phyloP scores from a whole-genome alignment of 2,888 invertebrate genomes.

The Geotrupes spiniger region DNA sequence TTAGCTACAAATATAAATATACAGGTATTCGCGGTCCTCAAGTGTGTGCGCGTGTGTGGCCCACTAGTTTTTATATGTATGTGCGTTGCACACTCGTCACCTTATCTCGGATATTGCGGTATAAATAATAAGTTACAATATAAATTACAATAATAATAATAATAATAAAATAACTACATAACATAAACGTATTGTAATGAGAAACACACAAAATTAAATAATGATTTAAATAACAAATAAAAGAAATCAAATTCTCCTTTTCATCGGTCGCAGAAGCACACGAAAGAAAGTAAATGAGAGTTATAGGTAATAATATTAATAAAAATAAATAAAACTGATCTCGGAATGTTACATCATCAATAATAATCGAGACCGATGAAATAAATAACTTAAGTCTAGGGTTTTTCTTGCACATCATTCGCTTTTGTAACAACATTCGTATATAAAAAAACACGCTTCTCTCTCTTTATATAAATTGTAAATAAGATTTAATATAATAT shows the following conservation, averaged over 20 bases:
- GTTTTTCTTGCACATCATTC: conserved; percentile 46
- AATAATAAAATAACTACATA: conserved; percentile 52
- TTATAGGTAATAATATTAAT: conserved; percentile 24
- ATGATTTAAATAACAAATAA: conserved; percentile 51
- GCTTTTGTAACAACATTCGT: conserved; percentile 45
- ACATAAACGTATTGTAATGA: conserved; percentile 51
- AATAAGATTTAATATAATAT: conserved; percentile 32
- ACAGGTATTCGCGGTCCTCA: conserved; percentile 40
- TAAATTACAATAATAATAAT: conserved; percentile 52
- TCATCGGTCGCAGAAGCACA: conserved; percentile 45
- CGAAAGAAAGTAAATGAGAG: conserved; percentile 38
- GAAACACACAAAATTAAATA: conserved; percentile 49
- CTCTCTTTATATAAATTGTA: conserved; percentile 22
- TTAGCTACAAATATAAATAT: conserved; percentile 50
- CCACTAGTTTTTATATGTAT: conserved; percentile 34
- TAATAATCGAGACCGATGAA: conserved; percentile 48
- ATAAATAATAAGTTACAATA: conserved; percentile 54
- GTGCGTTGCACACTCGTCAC: conserved; percentile 48
- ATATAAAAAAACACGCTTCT: conserved; percentile 46
- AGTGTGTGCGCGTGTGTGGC: conserved; percentile 14
- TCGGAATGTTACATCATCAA: conserved; percentile 25
- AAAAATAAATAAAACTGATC: conserved; percentile 21
- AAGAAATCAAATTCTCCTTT: conserved; percentile 44
- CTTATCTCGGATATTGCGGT: conserved; percentile 42
- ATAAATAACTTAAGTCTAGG: conserved; percentile 37